Evolutionary conservation across 2,797 vertebrate genomes (phyloP), one percentile per base, ranked within the genome.

Genomic region (Delichon dasypus): DNA sequence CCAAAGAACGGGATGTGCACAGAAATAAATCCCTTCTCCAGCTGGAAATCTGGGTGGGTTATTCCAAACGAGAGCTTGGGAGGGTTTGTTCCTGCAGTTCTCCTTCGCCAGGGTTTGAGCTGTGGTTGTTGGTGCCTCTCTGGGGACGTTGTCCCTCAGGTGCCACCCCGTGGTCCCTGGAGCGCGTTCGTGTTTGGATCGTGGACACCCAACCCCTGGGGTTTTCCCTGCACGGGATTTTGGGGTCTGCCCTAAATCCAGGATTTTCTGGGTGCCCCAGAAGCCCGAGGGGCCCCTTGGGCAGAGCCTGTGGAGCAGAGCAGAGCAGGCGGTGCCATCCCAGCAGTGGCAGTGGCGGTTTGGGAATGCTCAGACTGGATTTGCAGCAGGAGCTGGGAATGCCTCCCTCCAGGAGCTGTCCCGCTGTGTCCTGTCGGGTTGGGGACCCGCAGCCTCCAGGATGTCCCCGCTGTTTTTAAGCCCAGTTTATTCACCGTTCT

Each of bases 381-480:
- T 61, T 54, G 53, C 67, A 57, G 54, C 55, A n/a, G 78, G 60
- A 27, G 1, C 0, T 3, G 36, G 16, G n/a, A 20, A 8, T 16
- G 14, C 30, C 32, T 53, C 64, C 38, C 51, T 8, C 1, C 1
- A 25, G 68, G 64, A 50, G 23, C 61, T 47, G 3, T 6, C 0
- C 1, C 42, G 64, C 13, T 14, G 0, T 32, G 0, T 38, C 68
- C 16, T 7, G 26, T 3, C 16, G 61, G 13, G 21, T 45, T 70
- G 45, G 65, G 71, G 62, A 22, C 26, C 2, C 4, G 0, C 2
- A 58, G 30, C 51, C 60, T 38, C 30, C 76, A 20, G 57, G 38
- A 10, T 4, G 11, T 42, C 4, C 50, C 29, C 0, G 6, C 12
- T 48, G 51, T 1, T 22, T 12, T 5, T 8, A 7, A 13, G 51